phyloP scores from a whole-genome alignment of 2,888 invertebrate genomes.

The Drosophila multiciliata region DNA sequence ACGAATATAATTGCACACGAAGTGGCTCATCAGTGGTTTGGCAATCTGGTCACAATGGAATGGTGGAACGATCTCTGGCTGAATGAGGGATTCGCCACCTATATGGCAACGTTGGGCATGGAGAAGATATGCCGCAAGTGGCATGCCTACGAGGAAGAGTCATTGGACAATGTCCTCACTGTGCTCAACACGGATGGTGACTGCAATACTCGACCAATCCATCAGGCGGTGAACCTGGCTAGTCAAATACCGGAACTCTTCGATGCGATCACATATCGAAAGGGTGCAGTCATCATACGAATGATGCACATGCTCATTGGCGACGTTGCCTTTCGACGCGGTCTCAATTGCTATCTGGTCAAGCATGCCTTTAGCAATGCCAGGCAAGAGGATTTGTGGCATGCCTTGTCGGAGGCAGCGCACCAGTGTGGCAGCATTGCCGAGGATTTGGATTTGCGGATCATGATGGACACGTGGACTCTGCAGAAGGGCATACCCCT shows the following conservation, averaged over 20 bases:
- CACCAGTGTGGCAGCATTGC: slow-evolving; percentile 86
- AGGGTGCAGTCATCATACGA: slow-evolving; percentile 93
- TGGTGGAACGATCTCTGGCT: slow-evolving; percentile 93
- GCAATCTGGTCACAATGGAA: slow-evolving; percentile 91
- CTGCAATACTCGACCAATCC: slow-evolving; percentile 91
- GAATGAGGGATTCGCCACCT: slow-evolving; percentile 91
- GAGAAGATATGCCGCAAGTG: slow-evolving; percentile 87
- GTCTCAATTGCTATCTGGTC: slow-evolving; percentile 88
- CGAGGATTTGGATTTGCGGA: slow-evolving; percentile 87
- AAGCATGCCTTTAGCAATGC: slow-evolving; percentile 90
- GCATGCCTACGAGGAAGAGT: slow-evolving; percentile 86
- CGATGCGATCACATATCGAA: slow-evolving; percentile 92
- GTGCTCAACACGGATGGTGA: slow-evolving; percentile 89
- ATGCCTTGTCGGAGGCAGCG: slow-evolving; percentile 87
- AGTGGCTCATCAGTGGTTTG: slow-evolving; percentile 91
- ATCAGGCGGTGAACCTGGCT: slow-evolving; percentile 89
- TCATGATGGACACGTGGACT: slow-evolving; percentile 95
- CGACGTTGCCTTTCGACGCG: slow-evolving; percentile 88
- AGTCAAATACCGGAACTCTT: slow-evolving; percentile 92
- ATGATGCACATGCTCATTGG: slow-evolving; percentile 97
- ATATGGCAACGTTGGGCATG: slow-evolving; percentile 87
- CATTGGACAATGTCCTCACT: slow-evolving; percentile 85
- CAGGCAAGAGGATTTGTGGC: slow-evolving; percentile 93
- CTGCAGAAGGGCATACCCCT: slow-evolving; percentile 93
- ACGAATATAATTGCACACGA: slow-evolving; percentile 88